phyloP scores from a whole-genome alignment of 1,140 invertebrate species.

The Saccostrea cuccullata region DNA sequence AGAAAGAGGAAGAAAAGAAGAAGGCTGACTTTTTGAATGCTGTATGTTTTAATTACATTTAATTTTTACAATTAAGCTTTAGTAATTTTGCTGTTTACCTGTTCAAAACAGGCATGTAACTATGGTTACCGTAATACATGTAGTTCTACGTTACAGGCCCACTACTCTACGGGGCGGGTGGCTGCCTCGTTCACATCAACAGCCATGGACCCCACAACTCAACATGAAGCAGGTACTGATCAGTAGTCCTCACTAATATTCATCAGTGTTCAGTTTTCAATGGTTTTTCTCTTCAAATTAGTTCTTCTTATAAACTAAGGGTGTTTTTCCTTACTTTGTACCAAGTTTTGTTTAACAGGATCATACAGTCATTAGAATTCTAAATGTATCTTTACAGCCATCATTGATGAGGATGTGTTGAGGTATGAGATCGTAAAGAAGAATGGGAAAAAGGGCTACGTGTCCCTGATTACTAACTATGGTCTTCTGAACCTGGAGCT shows the following conservation, averaged over 20 bases:
- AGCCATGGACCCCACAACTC: constrained; percentile 90
- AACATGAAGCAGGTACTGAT: constrained; percentile 86
- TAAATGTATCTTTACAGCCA: constrained; percentile 81
- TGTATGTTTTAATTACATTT: constrained; percentile 77
- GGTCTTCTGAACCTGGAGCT: constrained; percentile 97
- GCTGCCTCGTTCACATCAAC: constrained; percentile 99
- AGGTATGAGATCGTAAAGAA: constrained; percentile 90
- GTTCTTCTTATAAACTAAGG: neutral
- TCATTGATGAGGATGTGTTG: constrained; percentile 94
- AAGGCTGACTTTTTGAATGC: constrained; percentile 96
- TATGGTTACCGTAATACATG: neutral
- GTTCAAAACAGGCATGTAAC: neutral
- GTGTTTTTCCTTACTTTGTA: neutral
- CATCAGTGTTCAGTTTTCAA: neutral
- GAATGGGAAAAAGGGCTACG: constrained; percentile 99
- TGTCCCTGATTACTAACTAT: constrained; percentile 92
- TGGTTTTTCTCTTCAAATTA: neutral
- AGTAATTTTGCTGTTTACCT: neutral
- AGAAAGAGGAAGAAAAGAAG: constrained; percentile 82
- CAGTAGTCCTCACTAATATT: no score
- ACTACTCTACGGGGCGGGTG: constrained; percentile 97
- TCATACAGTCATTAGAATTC: neutral
- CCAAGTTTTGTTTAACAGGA: neutral
- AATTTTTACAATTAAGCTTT: neutral
- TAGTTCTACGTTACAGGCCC: constrained; percentile 83